Base-by-base conservation (phyloP, 37 sponge, comb jelly and placozoan genomes). In the Halichondria panicea region DNA sequence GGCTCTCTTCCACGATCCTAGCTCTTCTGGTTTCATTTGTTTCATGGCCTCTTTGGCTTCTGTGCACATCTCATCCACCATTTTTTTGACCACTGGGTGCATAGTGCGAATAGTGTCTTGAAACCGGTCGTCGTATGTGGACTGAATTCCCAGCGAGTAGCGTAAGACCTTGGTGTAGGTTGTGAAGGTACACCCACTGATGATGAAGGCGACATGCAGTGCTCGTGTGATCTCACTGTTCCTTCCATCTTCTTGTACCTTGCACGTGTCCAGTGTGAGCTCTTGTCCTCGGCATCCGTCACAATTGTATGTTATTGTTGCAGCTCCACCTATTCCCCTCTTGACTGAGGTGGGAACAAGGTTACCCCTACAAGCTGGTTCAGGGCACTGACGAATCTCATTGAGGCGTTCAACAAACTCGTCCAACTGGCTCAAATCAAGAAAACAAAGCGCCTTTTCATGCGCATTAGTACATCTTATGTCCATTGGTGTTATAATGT, bases 1-100 rank as follows among this genome's bases (percentile, higher is more conserved):
- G 25, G 82, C 82, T 25, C 74, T 24, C 30, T 66, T 45, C 82
- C 82, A 81, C 6, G 72, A 72, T 0, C 82, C 74, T 50, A 81
- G 65, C 25, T 43, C 25, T 50, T 28, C 25, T 9, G 3, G 32
- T 4, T 59, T 3, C 34, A 60, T 31, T 27, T 33, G 1, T 50
- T 68, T 52, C 79, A 78, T 78, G 48, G 54, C 79, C 19, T 55
- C 56, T 43, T 72, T 81, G 13, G 66, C 72, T 35, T 31, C 28
- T 3, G 43, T 28, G 46, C 82, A 81, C 8, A 81, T 34, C 2
- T 81, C 54, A 40, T 71, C 72, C 18, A 81, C 58, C 40, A 81
- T 71, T 12, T 7, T 18, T 32, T 71, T 72, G 40, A 81, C 66
- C 36, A 50, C 5, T 3, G 61, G 71, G 59, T 80, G 33, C 52